Base-by-base conservation (phyloP, 2,113 vertebrate species). In the Lampris megalopsis region DNA sequence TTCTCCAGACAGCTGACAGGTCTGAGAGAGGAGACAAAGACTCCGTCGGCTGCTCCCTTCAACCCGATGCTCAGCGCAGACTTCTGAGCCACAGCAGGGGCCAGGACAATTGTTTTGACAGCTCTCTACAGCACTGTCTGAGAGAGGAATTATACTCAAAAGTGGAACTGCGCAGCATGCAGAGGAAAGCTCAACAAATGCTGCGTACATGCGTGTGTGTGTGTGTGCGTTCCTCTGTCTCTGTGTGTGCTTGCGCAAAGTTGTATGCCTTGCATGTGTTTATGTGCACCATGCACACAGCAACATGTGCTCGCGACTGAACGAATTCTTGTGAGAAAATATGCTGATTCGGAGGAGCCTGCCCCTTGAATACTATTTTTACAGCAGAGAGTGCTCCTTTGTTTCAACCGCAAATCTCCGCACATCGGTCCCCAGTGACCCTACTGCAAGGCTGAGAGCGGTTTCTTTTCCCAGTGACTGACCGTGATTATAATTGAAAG, bases 81-180 rank as follows among this genome's bases (percentile, higher is more conserved):
- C 86, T 92, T 89, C 80, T 82, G 88, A 91, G 85, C 73, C 87
- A 52, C 88, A 83, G 87, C 84, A 72, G 83, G 84, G 80, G 86
- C 80, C 69, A 58, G 74, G 79, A 87, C 87, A 77, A 79, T 85
- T 89, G 94, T 94, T 93, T 89, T 94, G 92, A 94, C 93, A 94
- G 89, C 77, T 86, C 84, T 82, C 84, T 83, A 69, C 87, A 80
- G 74, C 82, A 80, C 82, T 74, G 89, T 81, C 88, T 82, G 81
- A 73, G 73, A 85, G 50, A 64, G 80, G 82, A 88, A 90, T 89
- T 73, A 87, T 82, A 77, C 80, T 71, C 56, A 70, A 73, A 79
- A 79, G 77, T 53, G 74, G 71, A 87, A 76, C 38, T 40, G 54
- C 81, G 73, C 72, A 65, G 64, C 64, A 9, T 54, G 71, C 6